Conservation (phyloP, 1,140 invertebrate species). For the Aradophagus sp. region DNA sequence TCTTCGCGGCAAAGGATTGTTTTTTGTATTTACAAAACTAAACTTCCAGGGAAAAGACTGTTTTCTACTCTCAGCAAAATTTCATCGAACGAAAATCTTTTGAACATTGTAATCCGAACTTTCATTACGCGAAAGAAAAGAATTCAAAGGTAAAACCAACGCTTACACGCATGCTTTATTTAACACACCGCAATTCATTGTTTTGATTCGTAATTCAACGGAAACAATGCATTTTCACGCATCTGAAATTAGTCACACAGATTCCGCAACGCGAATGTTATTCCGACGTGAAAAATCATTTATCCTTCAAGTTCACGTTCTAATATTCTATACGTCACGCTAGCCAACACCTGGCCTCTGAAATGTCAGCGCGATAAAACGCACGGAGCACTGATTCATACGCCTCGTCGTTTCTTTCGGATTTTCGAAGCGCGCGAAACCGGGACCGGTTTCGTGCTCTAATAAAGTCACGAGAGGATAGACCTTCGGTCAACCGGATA, state of each 20-base stretch:
- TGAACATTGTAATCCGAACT: too few species aligned
- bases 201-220: too few species aligned
- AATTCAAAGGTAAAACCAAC: too few species aligned
- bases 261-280: slow-evolving; percentile 1
- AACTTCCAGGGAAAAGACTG: too few species aligned
- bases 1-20: too few species aligned
- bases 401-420: slow-evolving; percentile 39
- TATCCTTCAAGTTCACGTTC: slow-evolving; percentile 22
- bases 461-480: slow-evolving; percentile 45
- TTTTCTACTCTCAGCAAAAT: too few species aligned
- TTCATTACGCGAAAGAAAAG: too few species aligned
- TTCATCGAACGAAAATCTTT: too few species aligned
- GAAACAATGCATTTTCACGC: neutral
- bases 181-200: too few species aligned
- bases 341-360: slow-evolving; percentile 6
- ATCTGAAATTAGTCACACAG: neutral
- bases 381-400: slow-evolving; percentile 39
- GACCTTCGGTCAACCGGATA: slow-evolving; percentile 51
- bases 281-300: neutral
- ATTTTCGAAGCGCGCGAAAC: slow-evolving; percentile 32
- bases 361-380: slow-evolving; percentile 41
- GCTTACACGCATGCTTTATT: too few species aligned
- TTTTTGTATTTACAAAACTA: too few species aligned
- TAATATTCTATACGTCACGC: slow-evolving; percentile 13
- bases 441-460: slow-evolving; percentile 55